These are phyloP conservation scores for Cepaea nemoralis DNA, from an alignment of 1,140 invertebrate genomes.

Conservation along the genomic window DNA sequence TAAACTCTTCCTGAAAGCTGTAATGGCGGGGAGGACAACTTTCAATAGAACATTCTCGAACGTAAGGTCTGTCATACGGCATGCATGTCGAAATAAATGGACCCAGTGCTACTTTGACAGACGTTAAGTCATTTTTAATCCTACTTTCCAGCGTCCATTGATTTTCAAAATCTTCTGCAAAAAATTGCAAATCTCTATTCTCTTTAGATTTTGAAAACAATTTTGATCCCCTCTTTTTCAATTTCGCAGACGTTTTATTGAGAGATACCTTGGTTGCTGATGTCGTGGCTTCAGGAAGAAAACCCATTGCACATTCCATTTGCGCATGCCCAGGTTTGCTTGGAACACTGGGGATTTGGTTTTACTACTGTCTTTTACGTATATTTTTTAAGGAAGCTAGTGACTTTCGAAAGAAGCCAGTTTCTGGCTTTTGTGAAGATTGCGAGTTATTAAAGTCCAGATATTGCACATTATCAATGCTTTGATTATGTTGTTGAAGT, in stretches of 20 bases:
- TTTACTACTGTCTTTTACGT: conserved; percentile 1
- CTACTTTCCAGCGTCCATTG: conserved; percentile 5
- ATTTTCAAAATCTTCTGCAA: neutral
- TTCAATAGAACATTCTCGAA: conserved; percentile 31
- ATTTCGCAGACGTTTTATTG: neutral
- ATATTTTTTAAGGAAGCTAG: conserved; percentile 18
- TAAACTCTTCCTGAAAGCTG: neutral
- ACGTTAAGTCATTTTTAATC: neutral
- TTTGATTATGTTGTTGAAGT: neutral
- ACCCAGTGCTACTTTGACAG: neutral
- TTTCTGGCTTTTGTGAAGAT: neutral
- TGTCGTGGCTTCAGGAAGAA: neutral
- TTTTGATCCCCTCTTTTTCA: conserved; percentile 16
- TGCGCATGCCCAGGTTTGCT: neutral
- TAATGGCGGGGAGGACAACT: conserved; percentile 12
- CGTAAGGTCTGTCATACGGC: neutral
- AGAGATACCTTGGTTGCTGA: neutral
- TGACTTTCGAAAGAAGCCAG: conserved; percentile 29
- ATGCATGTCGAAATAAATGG: neutral
- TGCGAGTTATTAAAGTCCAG: neutral
- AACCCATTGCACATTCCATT: conserved; percentile 1
- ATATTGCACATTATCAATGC: neutral
- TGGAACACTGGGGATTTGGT: neutral
- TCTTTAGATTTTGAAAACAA: conserved; percentile 6
- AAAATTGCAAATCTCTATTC: neutral